phyloP scores from a whole-genome alignment of 2,113 vertebrate genomes.

The Hydrochoerus hydrochaeris region DNA sequence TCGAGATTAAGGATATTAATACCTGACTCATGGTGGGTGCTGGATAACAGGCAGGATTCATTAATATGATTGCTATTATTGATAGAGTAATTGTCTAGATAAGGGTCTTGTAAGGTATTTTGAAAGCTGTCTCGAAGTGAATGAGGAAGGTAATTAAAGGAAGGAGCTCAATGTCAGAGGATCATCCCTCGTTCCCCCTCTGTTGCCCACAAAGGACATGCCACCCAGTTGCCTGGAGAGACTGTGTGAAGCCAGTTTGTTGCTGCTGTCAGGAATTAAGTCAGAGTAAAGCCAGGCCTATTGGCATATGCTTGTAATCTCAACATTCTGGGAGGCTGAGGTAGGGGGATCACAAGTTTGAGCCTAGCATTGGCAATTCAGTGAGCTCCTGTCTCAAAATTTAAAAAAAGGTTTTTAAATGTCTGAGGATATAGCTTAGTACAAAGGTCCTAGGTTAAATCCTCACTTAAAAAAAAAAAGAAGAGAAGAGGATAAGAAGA shows the following conservation, averaged over 20 bases:
- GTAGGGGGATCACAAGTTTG: neutral
- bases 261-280: constrained; percentile 22
- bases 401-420: neutral
- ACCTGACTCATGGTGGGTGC: neutral
- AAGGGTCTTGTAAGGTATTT: neutral
- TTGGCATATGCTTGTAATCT: neutral
- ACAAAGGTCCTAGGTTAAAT: neutral
- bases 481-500: neutral
- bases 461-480: neutral
- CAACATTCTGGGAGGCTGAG: neutral
- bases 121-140: constrained; percentile 8
- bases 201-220: neutral
- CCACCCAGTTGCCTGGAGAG: neutral
- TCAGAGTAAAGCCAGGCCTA: neutral
- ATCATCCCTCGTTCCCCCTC: neutral
- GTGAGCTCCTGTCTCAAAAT: neutral
- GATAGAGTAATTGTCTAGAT: neutral
- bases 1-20: neutral
- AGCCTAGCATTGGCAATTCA: neutral
- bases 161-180: neutral
- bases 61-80: neutral
- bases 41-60: neutral
- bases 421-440: neutral
- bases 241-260: neutral
- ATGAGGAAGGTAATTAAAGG: neutral